A percentile compares a stretch with the other conserved stretches of the same genome.
Conservation (phyloP, 2,888 invertebrate species). For the Tanaodytes sp. region DNA sequence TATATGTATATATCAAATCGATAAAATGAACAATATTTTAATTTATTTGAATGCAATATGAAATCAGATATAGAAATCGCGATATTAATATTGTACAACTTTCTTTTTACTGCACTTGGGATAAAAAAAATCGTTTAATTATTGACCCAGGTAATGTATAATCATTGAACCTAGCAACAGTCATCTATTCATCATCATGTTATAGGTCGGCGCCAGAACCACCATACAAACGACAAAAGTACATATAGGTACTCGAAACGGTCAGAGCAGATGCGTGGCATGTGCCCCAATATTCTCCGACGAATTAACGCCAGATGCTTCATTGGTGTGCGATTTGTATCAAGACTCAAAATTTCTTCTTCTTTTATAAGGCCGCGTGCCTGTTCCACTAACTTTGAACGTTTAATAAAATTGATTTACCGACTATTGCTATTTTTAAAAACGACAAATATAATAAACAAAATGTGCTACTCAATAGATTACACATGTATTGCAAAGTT, state of each 20-base stretch:
- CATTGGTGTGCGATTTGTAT: conserved; percentile 67
- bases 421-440: conserved; percentile 27
- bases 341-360: conserved; percentile 47
- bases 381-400: conserved; percentile 43
- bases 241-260: conserved; percentile 57
- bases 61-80: no score
- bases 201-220: conserved; percentile 59
- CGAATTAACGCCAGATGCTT: conserved; percentile 70
- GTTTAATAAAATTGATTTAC: conserved; percentile 44
- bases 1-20: no score
- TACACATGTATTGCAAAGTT: no score
- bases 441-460: no score
- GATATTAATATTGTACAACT: no score
- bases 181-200: conserved; percentile 60
- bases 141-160: no score
- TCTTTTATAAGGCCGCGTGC: conserved; percentile 60
- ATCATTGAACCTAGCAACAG: conserved; percentile 64
- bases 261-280: conserved; percentile 72
- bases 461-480: no score
- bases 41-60: no score
- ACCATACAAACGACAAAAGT: conserved; percentile 68
- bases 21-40: no score
- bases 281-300: conserved; percentile 62
- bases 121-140: no score
- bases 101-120: no score